Evolutionary conservation across 2,888 invertebrate species (phyloP).

Genomic region (Hecatera dysodea): DNA sequence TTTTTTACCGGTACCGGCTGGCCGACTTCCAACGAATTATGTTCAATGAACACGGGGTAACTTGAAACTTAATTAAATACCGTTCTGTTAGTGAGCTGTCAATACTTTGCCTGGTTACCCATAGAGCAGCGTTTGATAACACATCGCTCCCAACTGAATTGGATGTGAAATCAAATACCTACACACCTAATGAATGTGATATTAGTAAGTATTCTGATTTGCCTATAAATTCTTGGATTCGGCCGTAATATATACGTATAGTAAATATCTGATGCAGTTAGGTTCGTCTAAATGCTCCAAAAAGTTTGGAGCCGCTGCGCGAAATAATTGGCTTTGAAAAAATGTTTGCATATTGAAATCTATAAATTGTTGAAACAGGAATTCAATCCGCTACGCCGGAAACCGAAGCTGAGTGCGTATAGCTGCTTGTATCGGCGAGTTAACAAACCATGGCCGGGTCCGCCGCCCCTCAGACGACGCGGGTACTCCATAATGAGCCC

Average conservation of each 20-base stretch:
- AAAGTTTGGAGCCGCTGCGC: conserved; percentile 1
- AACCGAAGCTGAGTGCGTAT: conserved; percentile 8
- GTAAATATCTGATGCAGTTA: conserved; percentile 2
- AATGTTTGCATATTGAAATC: conserved; percentile 17
- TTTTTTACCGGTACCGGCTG: conserved; percentile 37
- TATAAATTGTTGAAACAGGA: conserved; percentile 23
- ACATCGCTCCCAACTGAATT: conserved; percentile 37
- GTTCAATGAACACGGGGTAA: conserved; percentile 50
- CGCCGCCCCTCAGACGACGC: conserved; percentile 58
- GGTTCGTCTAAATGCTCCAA: conserved; percentile 24
- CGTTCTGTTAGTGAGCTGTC: conserved; percentile 47
- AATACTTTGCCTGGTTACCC: conserved; percentile 42
- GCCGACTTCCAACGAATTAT: conserved; percentile 66
- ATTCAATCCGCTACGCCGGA: background rate
- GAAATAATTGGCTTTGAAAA: conserved; percentile 32
- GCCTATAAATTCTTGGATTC: conserved; percentile 2
- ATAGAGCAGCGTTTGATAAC: conserved; percentile 25
- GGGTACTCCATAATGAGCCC: conserved; percentile 82
- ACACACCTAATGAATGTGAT: conserved; percentile 4
- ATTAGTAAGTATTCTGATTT: conserved; percentile 21
- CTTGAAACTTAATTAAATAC: conserved; percentile 60
- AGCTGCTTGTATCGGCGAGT: conserved; percentile 69
- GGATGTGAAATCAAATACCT: conserved; percentile 16
- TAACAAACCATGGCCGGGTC: conserved; percentile 77
- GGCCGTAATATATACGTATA: no score